These are phyloP conservation scores for Latrodectus hesperus DNA, from an alignment of 2,888 invertebrate genomes.

Conservation along the genomic window DNA sequence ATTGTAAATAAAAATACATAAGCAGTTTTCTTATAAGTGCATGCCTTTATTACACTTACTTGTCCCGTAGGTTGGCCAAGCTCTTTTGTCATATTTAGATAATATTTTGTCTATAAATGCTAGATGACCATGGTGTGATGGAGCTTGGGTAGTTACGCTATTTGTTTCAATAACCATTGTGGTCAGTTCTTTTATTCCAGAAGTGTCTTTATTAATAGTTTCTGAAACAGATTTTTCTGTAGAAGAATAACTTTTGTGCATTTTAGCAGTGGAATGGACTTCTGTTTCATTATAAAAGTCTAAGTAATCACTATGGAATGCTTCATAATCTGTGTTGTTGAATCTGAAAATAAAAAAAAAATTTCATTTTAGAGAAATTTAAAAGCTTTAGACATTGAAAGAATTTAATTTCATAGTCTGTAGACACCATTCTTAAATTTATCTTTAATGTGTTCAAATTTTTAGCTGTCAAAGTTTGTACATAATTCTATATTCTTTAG, in stretches of 20 bases:
- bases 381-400: no score
- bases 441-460: no score
- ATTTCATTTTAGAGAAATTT: no score
- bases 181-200: no score
- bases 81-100: slow-evolving; percentile 68
- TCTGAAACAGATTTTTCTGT: no score
- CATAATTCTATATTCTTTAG: no score
- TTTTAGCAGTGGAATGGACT: neutral
- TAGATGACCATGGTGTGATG: slow-evolving; percentile 29
- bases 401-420: no score
- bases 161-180: no score
- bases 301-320: slow-evolving; percentile 20
- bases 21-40: neutral
- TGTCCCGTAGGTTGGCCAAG: slow-evolving; percentile 70
- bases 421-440: no score
- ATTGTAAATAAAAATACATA: neutral
- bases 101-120: slow-evolving; percentile 66
- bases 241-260: no score
- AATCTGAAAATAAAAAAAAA: slow-evolving; percentile 7
- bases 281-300: neutral
- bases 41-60: slow-evolving; percentile 41
- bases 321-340: slow-evolving; percentile 20
- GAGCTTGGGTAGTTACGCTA: neutral
- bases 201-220: no score
- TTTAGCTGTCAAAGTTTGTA: no score